Conservation (phyloP, 2,888 invertebrate genomes). For the Halictus quadricinctus region DNA sequence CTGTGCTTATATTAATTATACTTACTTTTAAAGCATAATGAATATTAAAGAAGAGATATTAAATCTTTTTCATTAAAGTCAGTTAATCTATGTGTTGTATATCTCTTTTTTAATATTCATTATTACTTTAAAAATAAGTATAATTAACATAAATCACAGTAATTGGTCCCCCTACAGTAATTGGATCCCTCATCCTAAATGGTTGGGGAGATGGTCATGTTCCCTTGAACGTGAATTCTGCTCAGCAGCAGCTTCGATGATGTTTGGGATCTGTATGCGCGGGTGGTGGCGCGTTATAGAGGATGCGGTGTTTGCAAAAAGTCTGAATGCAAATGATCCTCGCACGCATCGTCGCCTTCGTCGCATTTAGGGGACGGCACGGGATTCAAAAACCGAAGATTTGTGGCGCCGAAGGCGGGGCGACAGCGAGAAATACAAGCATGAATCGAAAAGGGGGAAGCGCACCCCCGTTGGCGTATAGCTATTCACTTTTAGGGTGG, state of each 20-base stretch:
- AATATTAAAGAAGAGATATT: too few species aligned
- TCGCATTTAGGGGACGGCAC: conserved; percentile 9
- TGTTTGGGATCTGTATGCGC: not conserved
- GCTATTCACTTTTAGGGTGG: conserved; percentile 26
- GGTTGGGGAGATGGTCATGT: not conserved
- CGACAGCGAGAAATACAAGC: conserved; percentile 71
- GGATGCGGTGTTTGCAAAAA: conserved; percentile 63
- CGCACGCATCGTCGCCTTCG: conserved; percentile 29
- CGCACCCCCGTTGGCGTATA: conserved; percentile 14
- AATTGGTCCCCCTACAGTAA: too few species aligned
- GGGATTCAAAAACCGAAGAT: conserved; percentile 66
- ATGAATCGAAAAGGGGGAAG: conserved; percentile 66
- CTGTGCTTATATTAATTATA: too few species aligned
- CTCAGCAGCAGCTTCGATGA: not conserved
- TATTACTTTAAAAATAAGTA: too few species aligned
- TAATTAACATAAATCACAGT: too few species aligned
- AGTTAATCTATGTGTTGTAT: too few species aligned
- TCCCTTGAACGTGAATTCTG: conserved; percentile 25
- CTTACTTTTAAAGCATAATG: too few species aligned
- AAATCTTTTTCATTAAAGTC: too few species aligned
- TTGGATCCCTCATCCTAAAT: not conserved
- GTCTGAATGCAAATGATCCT: conserved; percentile 72
- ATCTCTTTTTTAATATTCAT: too few species aligned
- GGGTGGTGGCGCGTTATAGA: conserved; percentile 27
- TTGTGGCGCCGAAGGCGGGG: conserved; percentile 78